Base-by-base conservation (phyloP, 2,113 vertebrate genomes). In the Paramormyrops kingsleyae region DNA sequence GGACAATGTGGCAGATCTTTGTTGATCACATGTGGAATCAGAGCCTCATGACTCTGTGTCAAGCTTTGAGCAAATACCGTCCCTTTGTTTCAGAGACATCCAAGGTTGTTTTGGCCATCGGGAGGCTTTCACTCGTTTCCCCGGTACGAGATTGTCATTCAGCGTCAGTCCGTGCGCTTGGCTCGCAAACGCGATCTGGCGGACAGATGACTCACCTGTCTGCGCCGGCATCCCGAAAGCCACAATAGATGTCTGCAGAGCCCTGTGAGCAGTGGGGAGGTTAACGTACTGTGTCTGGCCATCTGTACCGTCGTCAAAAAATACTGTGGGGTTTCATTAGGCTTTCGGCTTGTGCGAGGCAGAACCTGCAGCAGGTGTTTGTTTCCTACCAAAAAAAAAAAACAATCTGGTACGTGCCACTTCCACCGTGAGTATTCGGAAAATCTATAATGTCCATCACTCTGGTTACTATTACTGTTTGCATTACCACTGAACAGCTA, bases 261-360 rank as follows among this genome's bases (percentile, higher is more conserved):
- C 86, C 8, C 6, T 4, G n/a, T 19, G 31, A 87, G 17, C 17
- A 24, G 84, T 27, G 13, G 49, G 84, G 46, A 52, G 84, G 86
- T 87, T 87, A 87, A 62, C 86, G 86, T 35, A 27, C 50, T 87
- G 86, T 87, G 46, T 35, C 86, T 56, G 31, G 19, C 86, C 86
- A 87, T 87, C 86, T 87, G 86, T 17, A 59, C 52, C 8, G 52
- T 12, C 21, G 86, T 59, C 46, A 70, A n/a, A 59, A 87, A 87
- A 59, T 31, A 52, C 84, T 42, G 86, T 0, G 46, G 86, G 44
- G 27, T 59, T 35, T 87, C 35, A 39, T 56, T 56, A 39, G 24
- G 49, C 46, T 52, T 56, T n/a, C 49, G 24, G 84, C 24, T n/a
- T 27, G n/a, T 87, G 44, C 47, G 2, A 35, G 27, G 84, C 84